These are phyloP conservation scores for Steinernema carpocapsae DNA, from an alignment of 2,888 invertebrate genomes.

Conservation along the genomic window DNA sequence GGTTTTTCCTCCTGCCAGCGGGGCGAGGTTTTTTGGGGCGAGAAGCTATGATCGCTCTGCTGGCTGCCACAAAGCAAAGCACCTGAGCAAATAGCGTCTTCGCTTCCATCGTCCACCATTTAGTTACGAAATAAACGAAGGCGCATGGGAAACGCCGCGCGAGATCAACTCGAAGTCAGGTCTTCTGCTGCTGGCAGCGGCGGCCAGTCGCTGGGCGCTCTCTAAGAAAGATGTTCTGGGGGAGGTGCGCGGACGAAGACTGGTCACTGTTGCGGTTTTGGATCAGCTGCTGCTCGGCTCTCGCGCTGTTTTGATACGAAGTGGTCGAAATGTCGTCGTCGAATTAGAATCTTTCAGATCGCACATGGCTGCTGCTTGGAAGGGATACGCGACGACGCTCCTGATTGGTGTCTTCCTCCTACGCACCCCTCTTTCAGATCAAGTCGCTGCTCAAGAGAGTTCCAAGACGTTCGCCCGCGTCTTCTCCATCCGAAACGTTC, in stretches of 20 bases:
- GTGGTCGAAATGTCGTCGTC: conserved; percentile 7
- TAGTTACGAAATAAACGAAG: conserved; percentile 30
- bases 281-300: conserved; percentile 31
- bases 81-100: conserved; percentile 33
- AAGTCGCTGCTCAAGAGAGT: background rate
- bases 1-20: background rate
- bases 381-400: background rate
- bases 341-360: conserved; percentile 4
- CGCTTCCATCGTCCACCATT: conserved; percentile 10
- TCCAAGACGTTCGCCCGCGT: conserved; percentile 33
- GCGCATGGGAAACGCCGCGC: conserved; percentile 29
- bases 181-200: background rate
- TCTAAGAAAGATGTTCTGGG: conserved; percentile 1
- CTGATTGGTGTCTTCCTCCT: background rate
- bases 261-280: conserved; percentile 34
- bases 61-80: conserved; percentile 8
- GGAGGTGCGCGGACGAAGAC: conserved; percentile 2
- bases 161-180: conserved; percentile 29
- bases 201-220: conserved; percentile 18
- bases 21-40: conserved; percentile 5
- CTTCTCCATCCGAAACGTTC: conserved; percentile 4
- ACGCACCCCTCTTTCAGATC: no score
- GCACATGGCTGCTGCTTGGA: conserved; percentile 20
- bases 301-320: conserved; percentile 29
- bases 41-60: background rate